Base-by-base conservation (phyloP, 2,888 invertebrate species). In the Eledone cirrhosa region DNA sequence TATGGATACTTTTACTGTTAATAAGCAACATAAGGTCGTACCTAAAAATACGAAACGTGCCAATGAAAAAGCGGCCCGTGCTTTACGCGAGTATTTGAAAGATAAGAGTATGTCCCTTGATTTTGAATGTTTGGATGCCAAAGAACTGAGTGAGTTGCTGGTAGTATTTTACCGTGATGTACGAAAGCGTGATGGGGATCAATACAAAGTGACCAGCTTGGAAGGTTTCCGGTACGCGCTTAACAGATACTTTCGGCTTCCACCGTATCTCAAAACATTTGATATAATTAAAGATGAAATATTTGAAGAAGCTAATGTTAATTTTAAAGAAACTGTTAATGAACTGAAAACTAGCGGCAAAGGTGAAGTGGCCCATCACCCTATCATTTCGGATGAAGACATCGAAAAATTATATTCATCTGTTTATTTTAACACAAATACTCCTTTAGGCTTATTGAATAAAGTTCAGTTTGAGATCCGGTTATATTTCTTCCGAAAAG, bases 401-500 rank as follows among this genome's bases (percentile, higher is more conserved):
- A n/a, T 48, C 16, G 48, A 47, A 11, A 79, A 77, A 29, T n/a
- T 80, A 29, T 80, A 79, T 27, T 69, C 29, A 33, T 80, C 72
- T 48, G 11, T 79, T 13, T 69, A 75, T 53, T 27, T 78, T 11
- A 22, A 33, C 19, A 77, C 77, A 48, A 48, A 77, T 19, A 79
- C 77, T 33, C 80, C 78, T 59, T 63, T 65, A 19, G 81, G 79
- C 27, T 53, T 81, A 7, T 69, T 47, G n/a, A 82, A 80, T 48
- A 82, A 80, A 53, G 80, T 80, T n/a, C 79, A 81, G 16, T 81
- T 80, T 78, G 81, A 81, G 48, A 78, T 82, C 29, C 53, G 80
- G 14, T 33, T 82, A 16, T 82, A 80, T 65, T 80, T 80, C 67
- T 82, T 80, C 67, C 76, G 78, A 24, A 33, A 78, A 27, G 80